Conservation (phyloP, 2,888 invertebrate genomes). For the Plebejus argus region DNA sequence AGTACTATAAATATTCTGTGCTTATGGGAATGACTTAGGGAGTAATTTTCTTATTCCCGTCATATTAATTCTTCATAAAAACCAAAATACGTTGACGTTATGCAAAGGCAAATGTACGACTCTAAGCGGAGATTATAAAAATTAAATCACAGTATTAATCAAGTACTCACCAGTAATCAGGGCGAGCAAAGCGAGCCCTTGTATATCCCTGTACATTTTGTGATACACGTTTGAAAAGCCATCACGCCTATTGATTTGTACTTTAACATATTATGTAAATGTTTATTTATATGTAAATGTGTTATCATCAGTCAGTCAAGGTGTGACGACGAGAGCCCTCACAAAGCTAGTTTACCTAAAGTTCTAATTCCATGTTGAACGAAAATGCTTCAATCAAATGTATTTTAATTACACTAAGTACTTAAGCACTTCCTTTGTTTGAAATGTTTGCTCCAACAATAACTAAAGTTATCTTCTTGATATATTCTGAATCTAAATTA, state of each 20-base stretch:
- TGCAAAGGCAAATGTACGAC: background rate
- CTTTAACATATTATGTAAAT: too few species aligned
- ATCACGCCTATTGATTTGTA: too few species aligned
- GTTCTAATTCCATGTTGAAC: background rate
- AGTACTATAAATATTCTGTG: too few species aligned
- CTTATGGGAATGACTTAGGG: background rate
- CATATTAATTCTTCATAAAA: background rate
- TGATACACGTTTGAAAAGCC: too few species aligned
- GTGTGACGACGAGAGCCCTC: too few species aligned
- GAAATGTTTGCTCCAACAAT: background rate
- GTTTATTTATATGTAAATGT: too few species aligned
- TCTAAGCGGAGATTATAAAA: background rate
- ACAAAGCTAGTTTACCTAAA: background rate
- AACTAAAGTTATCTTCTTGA: background rate
- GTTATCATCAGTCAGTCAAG: too few species aligned
- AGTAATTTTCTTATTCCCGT: background rate
- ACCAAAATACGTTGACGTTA: background rate
- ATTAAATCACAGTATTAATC: background rate
- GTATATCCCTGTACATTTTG: too few species aligned
- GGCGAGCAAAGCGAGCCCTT: too few species aligned
- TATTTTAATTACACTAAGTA: constrained; percentile 15
- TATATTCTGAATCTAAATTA: constrained; percentile 8
- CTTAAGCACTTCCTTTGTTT: background rate
- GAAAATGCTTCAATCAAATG: background rate
- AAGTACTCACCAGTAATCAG: too few species aligned